Base-by-base conservation (phyloP, 2,888 invertebrate species). In the Lasioglossum lativentre region DNA sequence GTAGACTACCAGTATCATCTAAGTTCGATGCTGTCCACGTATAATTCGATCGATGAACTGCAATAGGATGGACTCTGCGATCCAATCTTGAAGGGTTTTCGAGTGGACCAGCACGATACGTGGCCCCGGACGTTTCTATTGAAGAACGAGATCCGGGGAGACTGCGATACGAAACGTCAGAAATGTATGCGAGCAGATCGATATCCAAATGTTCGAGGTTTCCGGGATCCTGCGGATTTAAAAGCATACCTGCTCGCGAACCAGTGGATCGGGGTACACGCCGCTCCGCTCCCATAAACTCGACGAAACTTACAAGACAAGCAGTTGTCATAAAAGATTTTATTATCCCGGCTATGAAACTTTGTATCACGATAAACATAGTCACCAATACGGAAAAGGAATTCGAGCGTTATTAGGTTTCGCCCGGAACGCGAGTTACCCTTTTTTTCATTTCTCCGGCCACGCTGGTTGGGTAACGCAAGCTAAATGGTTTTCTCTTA, bases 311-410 rank as follows among this genome's bases (percentile, higher is more conserved):
- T 74, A 47, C 79, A 68, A 52, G 74, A 68, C 74, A 74, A 74
- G 79, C 66, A 80, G 52, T 74, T 80, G 27, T 30, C 52, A 47
- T 80, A 80, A 80, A 80, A 68, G 63, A 40, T 74, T 74, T 80
- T 74, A 80, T 74, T 59, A 68, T 56, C 70, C 70, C 56, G 70
- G 75, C 70, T 42, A 56, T 59, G 80, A 80, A 71, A 75, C 30
- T 56, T 45, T 30, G 42, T 23, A n/a, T 38, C 10, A 19, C 38
- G 79, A 74, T 80, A 52, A 47, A 74, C 74, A 42, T 73, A 40
- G 45, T 52, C 52, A 68, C 38, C 47, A 52, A 73, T 27, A 27
- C 47, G 47, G 16, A 52, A 38, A 40, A 19, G 38, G 27, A 80
- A 40, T 38, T 16, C 27, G 23, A 52, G n/a, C 34, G 74, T 74